A percentile compares a stretch with the other conserved stretches of the same genome.
Evolutionary conservation across 2,888 invertebrate species (phyloP).

Genomic region (Sinohyriopsis cumingii): DNA sequence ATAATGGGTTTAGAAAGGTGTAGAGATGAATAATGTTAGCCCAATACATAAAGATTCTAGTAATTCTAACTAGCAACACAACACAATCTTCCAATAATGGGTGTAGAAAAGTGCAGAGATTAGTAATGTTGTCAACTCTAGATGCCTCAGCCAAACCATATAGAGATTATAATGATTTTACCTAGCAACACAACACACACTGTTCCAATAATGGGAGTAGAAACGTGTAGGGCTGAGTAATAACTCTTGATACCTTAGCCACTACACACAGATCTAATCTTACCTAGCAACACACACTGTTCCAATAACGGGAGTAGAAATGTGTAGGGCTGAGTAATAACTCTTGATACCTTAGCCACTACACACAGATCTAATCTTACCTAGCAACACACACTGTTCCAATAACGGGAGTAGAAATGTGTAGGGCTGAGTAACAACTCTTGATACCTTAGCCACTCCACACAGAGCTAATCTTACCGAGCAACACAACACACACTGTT

Average conservation of each 20-base stretch:
- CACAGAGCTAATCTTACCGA: conserved; percentile 74
- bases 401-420: conserved; percentile 79
- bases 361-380: conserved; percentile 71
- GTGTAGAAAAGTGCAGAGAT: conserved; percentile 77
- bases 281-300: conserved; percentile 79
- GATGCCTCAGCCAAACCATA: conserved; percentile 67
- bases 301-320: conserved; percentile 79
- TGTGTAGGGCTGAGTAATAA: conserved; percentile 74
- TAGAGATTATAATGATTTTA: conserved; percentile 81
- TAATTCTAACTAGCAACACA: conserved; percentile 75
- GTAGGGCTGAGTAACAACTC: conserved; percentile 73
- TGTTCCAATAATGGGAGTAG: conserved; percentile 79
- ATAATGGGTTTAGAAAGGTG: not conserved
- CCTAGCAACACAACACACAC: conserved; percentile 61
- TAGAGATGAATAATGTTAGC: not conserved
- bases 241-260: not conserved
- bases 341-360: conserved; percentile 63
- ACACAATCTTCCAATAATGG: conserved; percentile 81
- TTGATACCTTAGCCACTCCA: conserved; percentile 63
- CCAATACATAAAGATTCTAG: not conserved
- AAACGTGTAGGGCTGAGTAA: conserved; percentile 71
- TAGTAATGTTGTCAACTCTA: conserved; percentile 60
- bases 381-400: conserved; percentile 80
- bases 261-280: conserved; percentile 11
- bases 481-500: conserved; percentile 80